Base-by-base conservation (phyloP, 1,140 invertebrate species). In the Atta cephalotes region DNA sequence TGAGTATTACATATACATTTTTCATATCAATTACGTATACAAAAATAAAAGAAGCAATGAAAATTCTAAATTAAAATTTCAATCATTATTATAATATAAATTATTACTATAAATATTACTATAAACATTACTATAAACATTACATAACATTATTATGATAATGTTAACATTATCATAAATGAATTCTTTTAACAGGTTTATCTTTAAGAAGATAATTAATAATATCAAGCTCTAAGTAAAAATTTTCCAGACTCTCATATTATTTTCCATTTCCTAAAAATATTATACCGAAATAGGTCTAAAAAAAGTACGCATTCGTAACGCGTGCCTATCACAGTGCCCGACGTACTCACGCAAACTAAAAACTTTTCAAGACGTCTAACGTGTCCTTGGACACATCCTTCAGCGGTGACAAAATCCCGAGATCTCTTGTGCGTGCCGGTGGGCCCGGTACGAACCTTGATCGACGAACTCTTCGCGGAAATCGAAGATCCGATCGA, bases 401-500 rank as follows among this genome's bases (percentile, higher is more conserved):
- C 21, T 78, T 53, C 21, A 25, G 5, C 21, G 35, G 7, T 71
- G 3, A n/a, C 14, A 70, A 70, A 81, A 28, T 71, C 39, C 39
- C 39, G 66, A 14, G 49, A 35, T 56, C 45, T 18, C 18, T 70
- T 18, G 35, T 31, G 71, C 58, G 72, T 62, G 78, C 49, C 79
- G 70, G 35, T 63, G 45, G 74, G 35, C 60, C 68, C 87, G 63
- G 92, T 95, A 95, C 95, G 94, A 95, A 95, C 95, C 95, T 95
- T 95, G 93, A 89, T 94, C 95, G 90, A 95, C 93, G 92, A 95
- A 95, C 89, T 93, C 95, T 85, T 95, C 93, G 86, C 92, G 92
- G 71, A 94, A 92, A 88, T 95, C 92, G 92, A 93, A 94, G 91
- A 95, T 92, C 88, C 94, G 93, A 92, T 95, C 95, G 91, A 95